Base-by-base conservation (phyloP, 2,113 vertebrate genomes). In the Syngnathoides biaculeatus region DNA sequence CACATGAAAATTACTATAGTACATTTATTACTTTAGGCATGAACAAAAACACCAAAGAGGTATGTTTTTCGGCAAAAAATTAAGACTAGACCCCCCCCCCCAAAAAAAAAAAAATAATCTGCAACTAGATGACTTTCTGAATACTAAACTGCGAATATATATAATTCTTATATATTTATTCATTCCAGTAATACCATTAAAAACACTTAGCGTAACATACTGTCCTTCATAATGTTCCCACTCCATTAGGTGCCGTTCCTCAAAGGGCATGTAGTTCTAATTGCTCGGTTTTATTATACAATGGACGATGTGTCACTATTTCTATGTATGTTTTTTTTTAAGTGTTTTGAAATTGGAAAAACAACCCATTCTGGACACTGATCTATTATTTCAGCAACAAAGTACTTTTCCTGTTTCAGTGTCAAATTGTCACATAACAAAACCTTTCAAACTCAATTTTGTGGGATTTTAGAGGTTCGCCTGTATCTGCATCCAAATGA, bases 401-500 rank as follows among this genome's bases (percentile, higher is more conserved):
- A 61, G 11, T 38, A 12, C 24, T 55, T 50, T 55, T 55, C 45
- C 6, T 12, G 14, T 8, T n/a, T n/a, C n/a, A 15, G 20, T 59
- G 20, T 17, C 9, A 57, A 27, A 30, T 30, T 35, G 24, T 56
- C 35, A 12, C 58, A 39, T 20, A 19, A 6, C 5, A 39, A 22
- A 60, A 39, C 20, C 19, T 39, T 60, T 60, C 58, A n/a, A 40
- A 13, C 20, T 57, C 26, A 17, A 4, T 8, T 24, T 24, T 43
- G 7, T 62, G 13, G 5, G 10, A 43, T 43, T 62, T 43, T 40
- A 62, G 13, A 60, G 38, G 35, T 14, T 60, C 39, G n/a, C 9
- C n/a, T 24, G n/a, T 43, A 14, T 42, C 17, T 24, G n/a, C 15
- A 42, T 62, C 50, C 71, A 53, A 52, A 65, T 45, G 40, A 56